A percentile compares a stretch with the other conserved stretches of the same genome.
phyloP scores from a whole-genome alignment of 2,888 invertebrate species.

The Clanis bilineata region DNA sequence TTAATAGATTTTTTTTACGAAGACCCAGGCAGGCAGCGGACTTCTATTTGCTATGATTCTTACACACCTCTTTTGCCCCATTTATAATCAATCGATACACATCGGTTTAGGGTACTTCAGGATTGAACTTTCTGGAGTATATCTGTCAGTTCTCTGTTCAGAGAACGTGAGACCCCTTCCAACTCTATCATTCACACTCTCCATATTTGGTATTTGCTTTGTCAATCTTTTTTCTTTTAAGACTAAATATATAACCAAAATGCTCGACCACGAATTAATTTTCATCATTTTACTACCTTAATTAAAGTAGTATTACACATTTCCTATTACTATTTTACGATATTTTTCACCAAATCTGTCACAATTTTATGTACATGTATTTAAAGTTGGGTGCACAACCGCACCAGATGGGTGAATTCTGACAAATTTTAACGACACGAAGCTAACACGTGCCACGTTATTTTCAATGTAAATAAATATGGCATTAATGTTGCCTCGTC shows the following conservation, averaged over 20 bases:
- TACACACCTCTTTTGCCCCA: too few species aligned
- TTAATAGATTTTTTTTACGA: too few species aligned
- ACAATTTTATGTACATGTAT: constrained; percentile 18
- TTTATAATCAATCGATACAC: too few species aligned
- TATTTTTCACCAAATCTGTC: background rate
- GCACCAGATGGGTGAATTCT: constrained; percentile 70
- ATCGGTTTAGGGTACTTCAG: too few species aligned
- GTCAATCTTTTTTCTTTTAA: too few species aligned
- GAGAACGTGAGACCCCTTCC: too few species aligned
- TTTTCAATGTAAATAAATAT: constrained; percentile 75
- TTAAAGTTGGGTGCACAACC: constrained; percentile 48
- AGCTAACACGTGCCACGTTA: constrained; percentile 67
- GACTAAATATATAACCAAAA: background rate
- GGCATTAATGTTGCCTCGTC: constrained; percentile 53
- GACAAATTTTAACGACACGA: constrained; percentile 64
- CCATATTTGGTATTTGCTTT: too few species aligned
- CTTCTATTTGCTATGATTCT: too few species aligned
- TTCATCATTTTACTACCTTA: background rate
- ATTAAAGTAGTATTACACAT: background rate
- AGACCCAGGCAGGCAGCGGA: too few species aligned
- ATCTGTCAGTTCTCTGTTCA: too few species aligned
- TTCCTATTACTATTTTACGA: background rate
- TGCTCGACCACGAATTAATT: background rate
- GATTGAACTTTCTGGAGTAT: too few species aligned
- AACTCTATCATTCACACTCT: too few species aligned